Evolutionary conservation across 2,797 vertebrate species (phyloP).

Genomic region (Enteromius trimaculatus): DNA sequence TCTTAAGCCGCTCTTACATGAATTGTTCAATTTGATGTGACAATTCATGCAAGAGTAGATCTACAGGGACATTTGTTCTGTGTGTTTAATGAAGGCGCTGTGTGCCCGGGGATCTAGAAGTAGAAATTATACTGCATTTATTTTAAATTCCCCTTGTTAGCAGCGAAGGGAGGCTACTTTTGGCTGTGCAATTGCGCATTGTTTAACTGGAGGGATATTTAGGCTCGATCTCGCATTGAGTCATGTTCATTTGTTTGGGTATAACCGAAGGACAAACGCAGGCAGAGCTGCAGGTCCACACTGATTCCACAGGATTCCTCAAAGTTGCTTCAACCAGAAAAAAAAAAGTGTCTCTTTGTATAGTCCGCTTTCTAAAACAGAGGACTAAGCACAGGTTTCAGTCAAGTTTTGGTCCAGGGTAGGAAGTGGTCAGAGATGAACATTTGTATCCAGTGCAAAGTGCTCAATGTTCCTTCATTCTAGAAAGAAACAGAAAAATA

Average conservation of each 20-base stretch:
- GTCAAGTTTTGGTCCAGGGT: constrained; percentile 41
- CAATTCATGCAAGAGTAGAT: constrained; percentile 20
- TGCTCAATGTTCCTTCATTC: constrained; percentile 77
- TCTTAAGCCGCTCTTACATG: not conserved
- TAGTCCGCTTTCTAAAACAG: constrained; percentile 6
- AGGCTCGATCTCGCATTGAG: not conserved
- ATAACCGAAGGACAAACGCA: not conserved
- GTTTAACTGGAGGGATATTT: constrained; percentile 23
- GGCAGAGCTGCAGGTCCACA: constrained; percentile 5
- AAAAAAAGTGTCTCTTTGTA: constrained; percentile 5
- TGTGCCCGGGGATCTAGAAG: constrained; percentile 6
- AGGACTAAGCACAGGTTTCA: not conserved
- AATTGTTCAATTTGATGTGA: constrained; percentile 3
- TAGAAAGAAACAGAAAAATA: constrained; percentile 55
- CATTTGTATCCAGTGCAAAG: constrained; percentile 54
- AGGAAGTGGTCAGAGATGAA: constrained; percentile 44
- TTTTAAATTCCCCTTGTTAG: constrained; percentile 7
- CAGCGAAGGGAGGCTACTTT: constrained; percentile 28
- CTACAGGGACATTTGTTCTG: constrained; percentile 8
- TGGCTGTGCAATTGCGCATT: constrained; percentile 41
- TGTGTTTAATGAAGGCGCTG: constrained; percentile 13
- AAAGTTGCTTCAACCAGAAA: not conserved
- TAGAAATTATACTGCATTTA: constrained; percentile 23
- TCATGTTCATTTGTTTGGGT: constrained; percentile 22
- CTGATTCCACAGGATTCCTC: not conserved